Conservation (phyloP, 2,888 invertebrate species). For the Poecilobothrus nobilitatus region DNA sequence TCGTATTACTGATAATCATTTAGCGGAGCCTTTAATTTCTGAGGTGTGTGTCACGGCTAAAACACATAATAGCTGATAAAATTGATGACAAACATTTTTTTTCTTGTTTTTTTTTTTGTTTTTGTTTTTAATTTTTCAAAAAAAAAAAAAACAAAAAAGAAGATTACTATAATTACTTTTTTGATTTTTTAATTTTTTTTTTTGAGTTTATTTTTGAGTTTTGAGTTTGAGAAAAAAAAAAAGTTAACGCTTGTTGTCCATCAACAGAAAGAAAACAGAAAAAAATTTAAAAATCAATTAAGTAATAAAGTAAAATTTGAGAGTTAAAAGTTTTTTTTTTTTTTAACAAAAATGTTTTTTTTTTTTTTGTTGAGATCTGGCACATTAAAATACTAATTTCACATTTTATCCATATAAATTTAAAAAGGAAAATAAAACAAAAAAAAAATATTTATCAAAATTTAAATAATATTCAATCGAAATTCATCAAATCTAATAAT, state of each 20-base stretch:
- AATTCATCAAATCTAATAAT: background rate
- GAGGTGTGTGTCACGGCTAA: constrained; percentile 59
- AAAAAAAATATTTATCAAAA: too few species aligned
- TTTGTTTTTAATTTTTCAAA: constrained; percentile 8
- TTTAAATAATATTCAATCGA: background rate
- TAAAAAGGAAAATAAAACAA: too few species aligned
- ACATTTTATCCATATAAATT: background rate
- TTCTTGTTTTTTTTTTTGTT: constrained; percentile 17
- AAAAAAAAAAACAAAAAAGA: too few species aligned
- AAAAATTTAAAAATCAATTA: too few species aligned
- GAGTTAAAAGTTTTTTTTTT: too few species aligned
- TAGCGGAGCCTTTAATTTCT: constrained; percentile 74
- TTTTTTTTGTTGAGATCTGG: background rate
- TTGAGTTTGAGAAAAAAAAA: background rate
- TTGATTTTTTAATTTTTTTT: background rate
- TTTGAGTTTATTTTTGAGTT: background rate
- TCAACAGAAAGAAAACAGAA: too few species aligned
- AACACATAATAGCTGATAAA: constrained; percentile 22
- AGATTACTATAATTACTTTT: background rate
- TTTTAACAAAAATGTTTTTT: background rate
- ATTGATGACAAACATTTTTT: constrained; percentile 20
- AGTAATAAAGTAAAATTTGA: too few species aligned
- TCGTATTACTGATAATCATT: constrained; percentile 84
- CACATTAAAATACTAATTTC: background rate
- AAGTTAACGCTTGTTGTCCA: too few species aligned